phyloP scores from a whole-genome alignment of 2,888 invertebrate species.

The Aquatica leii region DNA sequence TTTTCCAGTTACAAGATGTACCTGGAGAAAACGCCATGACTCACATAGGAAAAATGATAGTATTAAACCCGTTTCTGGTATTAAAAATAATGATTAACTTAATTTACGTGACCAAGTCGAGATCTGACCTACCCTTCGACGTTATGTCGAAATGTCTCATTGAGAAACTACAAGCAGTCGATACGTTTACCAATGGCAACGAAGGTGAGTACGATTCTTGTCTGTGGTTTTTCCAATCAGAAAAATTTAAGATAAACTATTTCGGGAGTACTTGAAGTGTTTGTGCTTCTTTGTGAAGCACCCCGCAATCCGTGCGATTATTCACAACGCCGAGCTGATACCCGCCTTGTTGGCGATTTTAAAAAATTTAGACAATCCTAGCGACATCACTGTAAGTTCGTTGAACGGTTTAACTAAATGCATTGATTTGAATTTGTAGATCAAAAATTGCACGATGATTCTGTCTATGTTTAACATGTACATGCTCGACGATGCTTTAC shows the following conservation, averaged over 20 bases:
- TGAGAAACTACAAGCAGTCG: constrained; percentile 39
- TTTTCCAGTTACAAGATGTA: constrained; percentile 52
- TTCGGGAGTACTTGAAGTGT: constrained; percentile 52
- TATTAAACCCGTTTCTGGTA: constrained; percentile 51
- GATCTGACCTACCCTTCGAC: constrained; percentile 55
- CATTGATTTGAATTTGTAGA: too few relatives aligned
- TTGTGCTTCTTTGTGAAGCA: constrained; percentile 52
- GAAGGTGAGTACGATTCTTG: constrained; percentile 21
- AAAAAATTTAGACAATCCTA: constrained; percentile 44
- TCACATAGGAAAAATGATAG: constrained; percentile 50
- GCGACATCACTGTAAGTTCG: constrained; percentile 45
- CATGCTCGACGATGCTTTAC: constrained; percentile 48
- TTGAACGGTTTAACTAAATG: too few relatives aligned
- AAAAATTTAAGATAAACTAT: constrained; percentile 14
- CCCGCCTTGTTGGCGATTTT: constrained; percentile 49
- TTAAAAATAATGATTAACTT: constrained; percentile 57
- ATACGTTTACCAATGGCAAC: constrained; percentile 11
- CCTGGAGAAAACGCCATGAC: constrained; percentile 53
- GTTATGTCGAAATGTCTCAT: constrained; percentile 52
- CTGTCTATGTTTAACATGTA: constrained; percentile 52
- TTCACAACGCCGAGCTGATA: constrained; percentile 30
- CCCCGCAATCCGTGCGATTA: constrained; percentile 49
- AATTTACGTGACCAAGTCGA: constrained; percentile 46
- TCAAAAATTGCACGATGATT: constrained; percentile 54
- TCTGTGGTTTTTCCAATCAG: neutral